Conservation (phyloP, 2,888 invertebrate genomes). For the Bhutanitis thaidina region DNA sequence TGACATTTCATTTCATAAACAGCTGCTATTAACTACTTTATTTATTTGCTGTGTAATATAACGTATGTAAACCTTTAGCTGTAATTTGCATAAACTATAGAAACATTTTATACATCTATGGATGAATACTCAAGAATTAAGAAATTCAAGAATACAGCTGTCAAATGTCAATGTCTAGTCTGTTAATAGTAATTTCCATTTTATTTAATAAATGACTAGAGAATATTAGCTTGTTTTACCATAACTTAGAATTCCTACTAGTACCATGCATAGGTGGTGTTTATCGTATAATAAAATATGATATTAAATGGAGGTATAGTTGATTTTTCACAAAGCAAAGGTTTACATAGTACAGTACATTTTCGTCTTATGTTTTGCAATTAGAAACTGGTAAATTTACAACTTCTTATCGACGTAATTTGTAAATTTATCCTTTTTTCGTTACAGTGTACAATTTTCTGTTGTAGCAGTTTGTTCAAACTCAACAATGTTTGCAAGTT, state of each 20-base stretch:
- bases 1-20: no score
- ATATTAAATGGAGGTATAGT: not conserved
- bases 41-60: no score
- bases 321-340: not conserved
- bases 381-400: constrained; percentile 36
- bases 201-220: no score
- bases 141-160: no score
- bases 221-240: no score
- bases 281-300: constrained; percentile 3
- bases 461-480: constrained; percentile 28
- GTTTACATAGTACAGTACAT: not conserved
- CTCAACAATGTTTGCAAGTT: constrained; percentile 88
- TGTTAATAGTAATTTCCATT: no score
- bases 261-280: constrained; percentile 8
- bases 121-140: no score
- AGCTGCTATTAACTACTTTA: no score
- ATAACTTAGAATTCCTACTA: not conserved
- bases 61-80: no score
- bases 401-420: constrained; percentile 40
- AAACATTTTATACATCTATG: no score
- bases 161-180: no score
- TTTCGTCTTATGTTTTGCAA: not conserved
- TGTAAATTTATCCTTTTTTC: constrained; percentile 28
- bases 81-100: no score
- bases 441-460: constrained; percentile 26